Evolutionary conservation across 2,797 vertebrate genomes (phyloP).

Genomic region (Myotis daubentonii): DNA sequence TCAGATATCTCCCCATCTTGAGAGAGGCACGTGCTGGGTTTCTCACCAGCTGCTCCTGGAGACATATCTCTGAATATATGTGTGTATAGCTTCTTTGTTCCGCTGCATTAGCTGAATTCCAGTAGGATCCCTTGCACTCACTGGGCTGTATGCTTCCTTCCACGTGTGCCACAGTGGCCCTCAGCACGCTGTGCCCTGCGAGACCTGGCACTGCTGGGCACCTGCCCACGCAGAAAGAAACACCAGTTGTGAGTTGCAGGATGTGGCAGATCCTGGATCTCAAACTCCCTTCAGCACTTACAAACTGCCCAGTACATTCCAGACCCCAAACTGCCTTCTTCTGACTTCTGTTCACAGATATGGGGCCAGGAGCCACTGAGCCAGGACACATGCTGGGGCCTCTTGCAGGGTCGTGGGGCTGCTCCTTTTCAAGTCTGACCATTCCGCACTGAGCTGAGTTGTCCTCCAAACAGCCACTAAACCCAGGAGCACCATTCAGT

Average conservation of each 20-base stretch:
- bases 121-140: not conserved
- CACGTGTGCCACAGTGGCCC: not conserved
- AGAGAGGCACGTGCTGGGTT: not conserved
- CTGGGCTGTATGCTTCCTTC: not conserved
- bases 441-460: not conserved
- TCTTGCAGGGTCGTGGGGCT: rapidly evolving
- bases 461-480: not conserved
- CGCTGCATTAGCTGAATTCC: not conserved
- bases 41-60: not conserved
- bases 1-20: not conserved
- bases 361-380: not conserved
- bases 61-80: not conserved
- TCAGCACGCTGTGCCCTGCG: rapidly evolving
- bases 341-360: not conserved
- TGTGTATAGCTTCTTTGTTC: not conserved
- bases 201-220: not conserved
- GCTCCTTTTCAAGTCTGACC: not conserved
- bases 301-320: not conserved
- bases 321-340: not conserved
- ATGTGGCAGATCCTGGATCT: not conserved
- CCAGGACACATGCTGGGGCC: not conserved
- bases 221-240: not conserved
- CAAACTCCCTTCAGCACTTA: not conserved
- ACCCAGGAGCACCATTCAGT: not conserved
- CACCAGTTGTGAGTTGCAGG: not conserved